phyloP scores from a whole-genome alignment of 2,797 vertebrate species.

The Enoplosus armatus region DNA sequence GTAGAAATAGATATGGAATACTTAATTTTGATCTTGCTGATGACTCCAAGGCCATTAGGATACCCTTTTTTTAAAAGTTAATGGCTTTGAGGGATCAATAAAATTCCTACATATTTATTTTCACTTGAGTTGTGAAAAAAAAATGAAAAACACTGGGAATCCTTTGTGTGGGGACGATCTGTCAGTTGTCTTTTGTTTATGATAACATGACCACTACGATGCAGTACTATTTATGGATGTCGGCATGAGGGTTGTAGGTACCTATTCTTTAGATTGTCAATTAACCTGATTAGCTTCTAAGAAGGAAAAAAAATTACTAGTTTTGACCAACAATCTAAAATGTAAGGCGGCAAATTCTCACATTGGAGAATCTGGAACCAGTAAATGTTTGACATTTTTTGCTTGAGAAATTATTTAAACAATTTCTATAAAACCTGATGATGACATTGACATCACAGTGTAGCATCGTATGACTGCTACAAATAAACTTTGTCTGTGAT shows the following conservation, averaged over 20 bases:
- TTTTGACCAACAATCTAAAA: not conserved
- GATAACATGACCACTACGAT: conserved; percentile 18
- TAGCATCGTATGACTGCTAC: not conserved
- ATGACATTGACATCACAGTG: not conserved
- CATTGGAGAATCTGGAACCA: not conserved
- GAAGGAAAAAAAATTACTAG: not conserved
- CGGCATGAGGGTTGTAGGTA: not conserved
- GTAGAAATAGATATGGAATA: conserved; percentile 71
- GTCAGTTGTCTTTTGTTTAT: conserved; percentile 10
- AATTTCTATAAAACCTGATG: not conserved
- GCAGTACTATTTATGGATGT: not conserved
- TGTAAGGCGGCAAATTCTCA: not conserved
- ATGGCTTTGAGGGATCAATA: conserved; percentile 60
- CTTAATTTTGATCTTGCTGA: conserved; percentile 63
- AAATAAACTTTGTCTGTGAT: not conserved
- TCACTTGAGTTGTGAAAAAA: conserved; percentile 6
- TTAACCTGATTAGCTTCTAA: rapidly evolving
- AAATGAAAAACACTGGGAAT: not conserved
- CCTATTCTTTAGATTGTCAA: too few species aligned
- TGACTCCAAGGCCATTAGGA: conserved; percentile 65
- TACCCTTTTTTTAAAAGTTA: conserved; percentile 44
- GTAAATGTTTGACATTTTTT: not conserved
- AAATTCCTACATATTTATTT: conserved; percentile 47
- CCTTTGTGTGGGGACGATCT: not conserved
- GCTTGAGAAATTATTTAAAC: not conserved